Base-by-base conservation (phyloP, 2,888 invertebrate genomes). In the Eupelmus urozonus region DNA sequence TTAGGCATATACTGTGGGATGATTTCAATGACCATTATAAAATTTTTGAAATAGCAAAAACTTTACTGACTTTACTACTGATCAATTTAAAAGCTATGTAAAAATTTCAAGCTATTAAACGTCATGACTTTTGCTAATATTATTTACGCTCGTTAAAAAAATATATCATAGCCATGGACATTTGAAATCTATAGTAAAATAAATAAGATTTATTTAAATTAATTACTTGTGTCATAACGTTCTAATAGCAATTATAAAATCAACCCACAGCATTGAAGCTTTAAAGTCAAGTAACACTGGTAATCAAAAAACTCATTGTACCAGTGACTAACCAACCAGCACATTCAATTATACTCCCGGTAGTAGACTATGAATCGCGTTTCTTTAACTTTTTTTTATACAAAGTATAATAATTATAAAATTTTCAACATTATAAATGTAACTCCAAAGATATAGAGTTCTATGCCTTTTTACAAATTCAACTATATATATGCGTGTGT, bases 1-100 rank as follows among this genome's bases (percentile, higher is more conserved):
- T 83, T 84, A 83, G 81, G 81, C 81, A 73, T 82, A 82, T 85
- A 82, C 82, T 85, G 83, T 83, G 82, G 82, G 84, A 81, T 72
- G 84, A 85, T 82, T 79, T 29, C 49, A 51, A 73, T n/a, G 57
- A 27, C 16, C 63, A 63, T 70, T 65, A 45, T 63, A 76, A 57
- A 27, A 70, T 20, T 62, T 57, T 7, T 23, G 25, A 55, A 67
- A 60, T 45, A 55, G 16, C 23, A 53, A 45, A 70, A 23, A 49
- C 16, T 42, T 62, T 29, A n/a, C 25, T 67, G 40, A 40, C 42
- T 57, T 66, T n/a, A 23, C 11, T 62, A 60, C 40, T 18, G 5
- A 49, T 27, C 9, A 42, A 49, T 27, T 60, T 5, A 34, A 20
- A 69, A 34, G 25, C 40, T 34, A 55, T 57, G 13, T 70, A 45